Evolutionary conservation across 2,113 vertebrate species (phyloP).

Genomic region (Emberiza fucata): DNA sequence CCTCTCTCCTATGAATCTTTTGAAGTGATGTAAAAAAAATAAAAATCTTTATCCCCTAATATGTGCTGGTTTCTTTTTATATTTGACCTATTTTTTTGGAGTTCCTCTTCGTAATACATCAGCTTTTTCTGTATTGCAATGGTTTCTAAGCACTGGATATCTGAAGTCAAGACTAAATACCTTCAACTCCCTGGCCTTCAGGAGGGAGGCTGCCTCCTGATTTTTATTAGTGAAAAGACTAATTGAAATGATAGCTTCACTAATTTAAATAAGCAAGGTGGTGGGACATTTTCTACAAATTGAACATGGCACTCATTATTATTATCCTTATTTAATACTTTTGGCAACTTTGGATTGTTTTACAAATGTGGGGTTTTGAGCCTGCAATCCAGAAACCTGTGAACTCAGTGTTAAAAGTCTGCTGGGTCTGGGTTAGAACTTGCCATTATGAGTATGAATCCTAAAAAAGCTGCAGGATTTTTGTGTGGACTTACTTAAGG

Average conservation of each 20-base stretch:
- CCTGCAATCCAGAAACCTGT: not conserved
- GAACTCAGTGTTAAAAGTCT: not conserved
- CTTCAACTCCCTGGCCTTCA: not conserved
- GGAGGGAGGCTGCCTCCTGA: not conserved
- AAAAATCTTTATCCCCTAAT: not conserved
- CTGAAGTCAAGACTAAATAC: not conserved
- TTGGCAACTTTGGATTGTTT: not conserved
- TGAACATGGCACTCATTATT: not conserved
- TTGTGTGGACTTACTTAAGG: not conserved
- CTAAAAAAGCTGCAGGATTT: not conserved
- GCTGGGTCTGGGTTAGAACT: not conserved
- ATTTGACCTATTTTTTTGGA: slow-evolving; percentile 25
- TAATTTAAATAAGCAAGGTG: not conserved
- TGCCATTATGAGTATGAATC: not conserved
- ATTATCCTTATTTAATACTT: not conserved
- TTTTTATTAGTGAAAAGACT: not conserved
- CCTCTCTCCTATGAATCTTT: not conserved
- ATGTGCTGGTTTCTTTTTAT: slow-evolving; percentile 33
- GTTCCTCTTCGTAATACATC: not conserved
- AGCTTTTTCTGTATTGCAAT: not conserved
- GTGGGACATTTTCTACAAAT: not conserved
- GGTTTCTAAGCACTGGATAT: not conserved
- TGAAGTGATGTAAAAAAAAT: not conserved
- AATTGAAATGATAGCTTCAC: not conserved
- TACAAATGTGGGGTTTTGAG: not conserved